Base-by-base conservation (phyloP, 2,888 invertebrate species). In the Odontocerum albicorne region DNA sequence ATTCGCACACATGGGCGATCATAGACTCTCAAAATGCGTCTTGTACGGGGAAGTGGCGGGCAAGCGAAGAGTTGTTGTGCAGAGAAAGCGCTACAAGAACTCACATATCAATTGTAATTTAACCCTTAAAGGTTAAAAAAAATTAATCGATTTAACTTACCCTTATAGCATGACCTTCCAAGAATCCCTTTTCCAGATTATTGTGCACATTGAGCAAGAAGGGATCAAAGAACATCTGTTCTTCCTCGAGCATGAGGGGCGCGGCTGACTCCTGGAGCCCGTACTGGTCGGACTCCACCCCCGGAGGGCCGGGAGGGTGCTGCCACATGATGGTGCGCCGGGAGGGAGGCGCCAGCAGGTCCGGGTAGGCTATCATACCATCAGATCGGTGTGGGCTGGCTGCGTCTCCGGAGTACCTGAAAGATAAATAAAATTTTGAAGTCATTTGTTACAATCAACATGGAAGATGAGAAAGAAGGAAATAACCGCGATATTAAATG, bases 341-440 rank as follows among this genome's bases (percentile, higher is more conserved):
- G 51, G 69, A 62, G 55, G 70, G 67, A 44, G 72, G 70, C 44
- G 71, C 71, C 61, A 73, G 63, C 46, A 72, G 63, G 63, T 74
- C 71, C 16, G 74, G 74, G 63, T 72, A 70, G 39, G 72, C 65
- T 62, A 73, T 65, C 57, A 72, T 62, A 20, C 69, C 68, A 49
- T 63, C 62, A 54, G 60, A 46, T 54, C 47, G 59, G 16, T 55
- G 55, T 4, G 43, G 43, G 42, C 40, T 27, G 39, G 17, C 17
- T 2, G 13, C 4, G 38, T 55, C 55, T 12, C 43, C 49, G 13
- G 50, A 33, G 21, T 55, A 55, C 17, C 55, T 55, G 40, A 1
- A 50, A 55, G 12, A n/a, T 32, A 3, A 6, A 38, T n/a, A n/a
- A n/a, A n/a, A n/a, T n/a, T n/a, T n/a, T n/a, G n/a, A n/a, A n/a